Evolutionary conservation across 2,113 vertebrate genomes (phyloP).

Genomic region (Ptilonorhynchus violaceus): DNA sequence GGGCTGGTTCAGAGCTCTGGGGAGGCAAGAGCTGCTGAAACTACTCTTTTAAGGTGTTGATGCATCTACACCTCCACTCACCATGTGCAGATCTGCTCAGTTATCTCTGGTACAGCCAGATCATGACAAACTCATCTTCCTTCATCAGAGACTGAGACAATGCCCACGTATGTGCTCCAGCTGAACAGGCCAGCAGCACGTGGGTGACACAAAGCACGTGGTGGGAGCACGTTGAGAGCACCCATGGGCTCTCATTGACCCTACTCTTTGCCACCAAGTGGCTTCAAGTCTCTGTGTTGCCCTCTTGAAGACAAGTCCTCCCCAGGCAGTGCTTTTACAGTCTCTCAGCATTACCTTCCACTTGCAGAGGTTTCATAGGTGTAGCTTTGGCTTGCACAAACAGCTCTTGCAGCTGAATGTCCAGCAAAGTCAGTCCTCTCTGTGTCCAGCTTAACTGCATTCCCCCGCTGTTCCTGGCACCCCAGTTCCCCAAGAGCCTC

Average conservation of each 20-base stretch:
- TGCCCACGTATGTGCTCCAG: accelerated
- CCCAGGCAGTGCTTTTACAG: background rate
- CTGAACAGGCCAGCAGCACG: background rate
- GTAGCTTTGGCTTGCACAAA: background rate
- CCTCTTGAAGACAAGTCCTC: background rate
- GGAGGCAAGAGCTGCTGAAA: background rate
- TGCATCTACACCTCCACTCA: background rate
- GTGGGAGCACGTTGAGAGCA: background rate
- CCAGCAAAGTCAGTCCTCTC: background rate
- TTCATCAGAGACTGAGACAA: background rate
- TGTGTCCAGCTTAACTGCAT: background rate
- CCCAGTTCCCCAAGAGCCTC: background rate
- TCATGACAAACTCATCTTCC: background rate
- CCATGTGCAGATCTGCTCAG: background rate
- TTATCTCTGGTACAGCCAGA: background rate
- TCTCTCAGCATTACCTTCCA: background rate
- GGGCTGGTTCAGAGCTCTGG: background rate
- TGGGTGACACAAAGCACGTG: background rate
- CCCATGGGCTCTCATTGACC: background rate
- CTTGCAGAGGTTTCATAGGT: background rate
- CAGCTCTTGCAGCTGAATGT: background rate
- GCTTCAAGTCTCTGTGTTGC: background rate
- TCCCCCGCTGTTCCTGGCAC: accelerated
- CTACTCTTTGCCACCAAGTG: background rate
- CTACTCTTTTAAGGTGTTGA: background rate